Evolutionary conservation across 2,888 invertebrate genomes (phyloP), one percentile per base, ranked within the genome.

Genomic region (Epinotia brunnichana): DNA sequence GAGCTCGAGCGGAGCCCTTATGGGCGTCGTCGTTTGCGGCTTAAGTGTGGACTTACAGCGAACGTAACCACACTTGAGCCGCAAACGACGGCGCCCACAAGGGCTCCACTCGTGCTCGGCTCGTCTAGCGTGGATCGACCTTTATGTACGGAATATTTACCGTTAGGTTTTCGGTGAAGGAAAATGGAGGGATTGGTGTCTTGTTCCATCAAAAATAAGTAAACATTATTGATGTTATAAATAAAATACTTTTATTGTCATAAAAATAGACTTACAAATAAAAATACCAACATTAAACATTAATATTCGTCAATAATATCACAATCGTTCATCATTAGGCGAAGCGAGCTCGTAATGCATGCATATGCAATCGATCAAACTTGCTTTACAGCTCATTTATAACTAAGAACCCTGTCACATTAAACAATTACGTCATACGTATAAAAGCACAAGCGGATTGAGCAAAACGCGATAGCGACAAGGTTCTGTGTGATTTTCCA

Each of bases 231-330:
- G 48, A n/a, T 48, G 48, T 63, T 63, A 73, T 69, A 73, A 69
- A 73, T 69, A 73, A 73, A 73, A 73, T 73, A 73, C 69, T 73
- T 71, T 68, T 73, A 69, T 63, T 69, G 68, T 73, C 73, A 73
- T 59, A 59, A 70, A 59, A 64, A 63, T 64, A 71, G 77, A 79
- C 81, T 78, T 85, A 84, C 77, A 66, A 76, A 79, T 85, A 85
- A 80, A 85, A 86, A 86, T 86, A 84, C 86, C 83, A 80, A 78
- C 74, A 74, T 75, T 82, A 81, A 77, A 76, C 80, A 69, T 67
- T 69, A 80, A 80, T 67, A 72, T 79, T 81, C 77, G 78, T 79
- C 77, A 78, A 68, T 77, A 81, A 82, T 87, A 86, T 86, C 86
- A 87, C 86, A 86, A 79, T 84, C 77, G 78, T 76, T 77, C 75